Conservation (phyloP, 37 sponge, comb jelly and placozoan species). For the Chondrosia reniformis region DNA sequence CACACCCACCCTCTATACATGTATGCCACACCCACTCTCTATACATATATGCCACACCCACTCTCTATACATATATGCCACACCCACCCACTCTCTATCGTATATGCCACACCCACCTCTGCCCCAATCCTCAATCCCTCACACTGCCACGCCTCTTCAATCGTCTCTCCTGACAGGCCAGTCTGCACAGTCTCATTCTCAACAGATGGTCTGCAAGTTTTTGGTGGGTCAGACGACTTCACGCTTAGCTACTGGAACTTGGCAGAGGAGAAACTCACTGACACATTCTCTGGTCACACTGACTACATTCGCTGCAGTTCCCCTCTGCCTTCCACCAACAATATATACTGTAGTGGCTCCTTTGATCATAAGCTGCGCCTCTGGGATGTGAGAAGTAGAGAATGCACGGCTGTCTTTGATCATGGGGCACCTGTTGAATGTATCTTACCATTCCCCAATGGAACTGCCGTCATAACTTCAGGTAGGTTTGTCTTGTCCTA, state of each 20-base stretch:
- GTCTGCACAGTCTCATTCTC: constrained; percentile 69
- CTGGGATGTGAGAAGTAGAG: constrained; percentile 81
- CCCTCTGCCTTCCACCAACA: constrained; percentile 20
- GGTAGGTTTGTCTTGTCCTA: constrained; percentile 46
- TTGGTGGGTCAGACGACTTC: constrained; percentile 87
- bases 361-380: constrained; percentile 91
- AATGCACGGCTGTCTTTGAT: constrained; percentile 43
- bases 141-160: background rate
- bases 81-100: no score
- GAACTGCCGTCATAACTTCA: constrained; percentile 70
- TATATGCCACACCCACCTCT: background rate
- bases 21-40: no score
- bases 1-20: no score
- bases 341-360: constrained; percentile 69
- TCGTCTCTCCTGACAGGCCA: constrained; percentile 32
- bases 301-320: constrained; percentile 68
- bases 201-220: constrained; percentile 50
- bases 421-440: constrained; percentile 94
- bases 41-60: no score
- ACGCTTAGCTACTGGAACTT: constrained; percentile 86
- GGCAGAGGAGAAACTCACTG: constrained; percentile 43
- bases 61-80: no score
- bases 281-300: constrained; percentile 62
- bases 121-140: background rate
- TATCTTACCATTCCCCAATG: constrained; percentile 79